These are phyloP conservation scores for Crenichthys baileyi DNA, from an alignment of 2,797 vertebrate species.

Conservation along the genomic window DNA sequence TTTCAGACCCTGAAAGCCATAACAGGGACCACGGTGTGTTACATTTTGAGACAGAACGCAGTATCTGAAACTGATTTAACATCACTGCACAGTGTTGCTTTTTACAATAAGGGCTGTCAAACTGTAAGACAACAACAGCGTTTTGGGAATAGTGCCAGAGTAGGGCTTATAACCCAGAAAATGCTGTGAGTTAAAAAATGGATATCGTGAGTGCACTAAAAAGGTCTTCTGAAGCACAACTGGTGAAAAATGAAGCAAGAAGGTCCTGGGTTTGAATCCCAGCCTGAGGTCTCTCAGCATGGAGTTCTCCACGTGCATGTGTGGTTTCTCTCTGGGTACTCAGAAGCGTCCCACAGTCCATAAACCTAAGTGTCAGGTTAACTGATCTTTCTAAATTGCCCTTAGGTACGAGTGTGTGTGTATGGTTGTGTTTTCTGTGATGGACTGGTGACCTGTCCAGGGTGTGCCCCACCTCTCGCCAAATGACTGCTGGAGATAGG, in stretches of 20 bases:
- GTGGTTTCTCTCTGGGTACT: too few relatives aligned
- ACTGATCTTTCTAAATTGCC: too few relatives aligned
- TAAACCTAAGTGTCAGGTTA: too few relatives aligned
- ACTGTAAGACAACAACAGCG: not conserved
- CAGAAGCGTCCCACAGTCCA: too few relatives aligned
- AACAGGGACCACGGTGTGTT: not conserved
- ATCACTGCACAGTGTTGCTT: not conserved
- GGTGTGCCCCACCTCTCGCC: too few relatives aligned
- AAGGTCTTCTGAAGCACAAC: not conserved
- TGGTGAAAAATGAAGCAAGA: not conserved
- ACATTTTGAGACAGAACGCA: not conserved
- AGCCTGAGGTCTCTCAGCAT: not conserved
- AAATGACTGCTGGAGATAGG: too few relatives aligned
- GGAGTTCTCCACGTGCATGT: not conserved
- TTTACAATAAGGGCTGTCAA: not conserved
- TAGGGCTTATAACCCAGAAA: not conserved
- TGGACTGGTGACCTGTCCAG: too few relatives aligned
- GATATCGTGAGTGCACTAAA: not conserved
- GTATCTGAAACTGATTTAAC: not conserved
- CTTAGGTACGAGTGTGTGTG: too few relatives aligned
- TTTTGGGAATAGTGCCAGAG: not conserved
- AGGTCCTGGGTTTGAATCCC: not conserved
- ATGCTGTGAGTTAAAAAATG: not conserved
- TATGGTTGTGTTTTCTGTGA: too few relatives aligned
- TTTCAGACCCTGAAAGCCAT: not conserved